Percentiles rank a stretch among this genome's conserved stretches.
Evolutionary conservation across 2,797 vertebrate species (phyloP).

Genomic region (Spheniscus humboldti): DNA sequence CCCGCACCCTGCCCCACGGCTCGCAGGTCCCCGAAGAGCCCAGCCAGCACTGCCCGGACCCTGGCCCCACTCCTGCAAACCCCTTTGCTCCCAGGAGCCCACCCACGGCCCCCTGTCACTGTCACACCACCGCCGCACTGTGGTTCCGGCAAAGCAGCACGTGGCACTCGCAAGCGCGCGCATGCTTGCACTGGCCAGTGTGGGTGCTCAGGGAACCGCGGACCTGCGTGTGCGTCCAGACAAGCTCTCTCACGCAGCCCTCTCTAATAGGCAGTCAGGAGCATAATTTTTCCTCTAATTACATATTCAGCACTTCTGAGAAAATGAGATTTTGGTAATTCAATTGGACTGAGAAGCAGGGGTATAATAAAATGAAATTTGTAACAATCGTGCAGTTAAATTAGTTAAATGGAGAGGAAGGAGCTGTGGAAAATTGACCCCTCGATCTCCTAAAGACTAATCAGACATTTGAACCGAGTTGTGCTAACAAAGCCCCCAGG

Average conservation of each 20-base stretch:
- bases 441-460: slow-evolving; percentile 76
- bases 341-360: slow-evolving; percentile 85
- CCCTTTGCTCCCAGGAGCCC: neutral
- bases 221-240: neutral
- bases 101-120: neutral
- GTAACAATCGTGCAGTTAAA: slow-evolving; percentile 82
- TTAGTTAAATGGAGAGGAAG: slow-evolving; percentile 85
- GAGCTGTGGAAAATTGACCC: slow-evolving; percentile 78
- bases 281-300: slow-evolving; percentile 83
- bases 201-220: neutral
- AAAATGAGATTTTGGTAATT: slow-evolving; percentile 94
- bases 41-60: neutral
- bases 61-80: neutral
- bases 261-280: slow-evolving; percentile 79
- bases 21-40: neutral
- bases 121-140: rapidly evolving
- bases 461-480: slow-evolving; percentile 71
- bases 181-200: neutral
- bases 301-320: slow-evolving; percentile 89
- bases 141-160: neutral
- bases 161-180: neutral
- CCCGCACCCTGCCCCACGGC: no score
- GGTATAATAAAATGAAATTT: slow-evolving; percentile 83
- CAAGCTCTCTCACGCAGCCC: slow-evolving; percentile 32
- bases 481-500: slow-evolving; percentile 65